Base-by-base conservation (phyloP, 2,797 vertebrate species). In the Urophycis tenuis region DNA sequence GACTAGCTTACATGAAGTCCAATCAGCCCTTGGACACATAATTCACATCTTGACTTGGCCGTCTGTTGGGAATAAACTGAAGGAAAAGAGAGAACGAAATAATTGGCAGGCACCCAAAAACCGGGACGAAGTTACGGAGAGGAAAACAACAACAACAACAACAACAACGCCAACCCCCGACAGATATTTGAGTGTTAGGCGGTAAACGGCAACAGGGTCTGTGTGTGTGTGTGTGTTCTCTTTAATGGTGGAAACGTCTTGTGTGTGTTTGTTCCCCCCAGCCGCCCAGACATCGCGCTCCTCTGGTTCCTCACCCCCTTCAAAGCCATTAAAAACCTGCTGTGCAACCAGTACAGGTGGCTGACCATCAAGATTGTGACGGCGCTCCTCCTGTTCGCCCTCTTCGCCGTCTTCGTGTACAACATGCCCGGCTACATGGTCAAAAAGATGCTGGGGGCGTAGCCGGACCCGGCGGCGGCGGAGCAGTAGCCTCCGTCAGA, bases 341-440 rank as follows among this genome's bases (percentile, higher is more conserved):
- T 95, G 90, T 96, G 94, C 88, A 94, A 92, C 0, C 93, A 95
- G 73, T 95, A 95, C 92, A 95, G 95, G 89, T 96, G 95, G 95
- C 93, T 96, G 71, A 93, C 95, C 90, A 91, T 95, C 90, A 95
- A 95, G 90, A 93, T 95, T 0, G 87, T 95, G 79, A 77, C 95
- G 89, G 93, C 93, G 0, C 82, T 96, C 70, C 77, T 96, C 78
- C 88, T 92, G 3, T 83, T 96, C 75, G 86, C 92, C 77, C 92
- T 96, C 88, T 79, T 95, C 1, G 94, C 25, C 29, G 25, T 73
- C 36, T 96, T 95, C 90, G 88, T 95, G 85, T 96, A 95, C 89
- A 95, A 92, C 91, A 93, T 95, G 89, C 95, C 94, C 0, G 95
- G 95, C 74, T 95, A 95, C 87, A 94, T 94, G 94, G 95, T 94